phyloP scores from a whole-genome alignment of 2,888 invertebrate genomes.

The Globia sparganii region DNA sequence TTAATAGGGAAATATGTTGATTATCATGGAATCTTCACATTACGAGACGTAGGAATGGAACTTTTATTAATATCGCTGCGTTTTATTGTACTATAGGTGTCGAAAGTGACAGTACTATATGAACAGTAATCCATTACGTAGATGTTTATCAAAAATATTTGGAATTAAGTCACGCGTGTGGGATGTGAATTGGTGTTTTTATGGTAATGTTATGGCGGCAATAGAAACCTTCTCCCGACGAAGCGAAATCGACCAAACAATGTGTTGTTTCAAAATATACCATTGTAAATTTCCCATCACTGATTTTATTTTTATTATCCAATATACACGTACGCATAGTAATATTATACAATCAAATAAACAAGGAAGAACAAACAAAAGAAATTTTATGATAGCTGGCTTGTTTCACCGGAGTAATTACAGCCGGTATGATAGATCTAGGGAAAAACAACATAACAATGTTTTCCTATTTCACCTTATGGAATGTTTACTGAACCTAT shows the following conservation, averaged over 20 bases:
- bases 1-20: constrained; percentile 75
- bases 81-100: constrained; percentile 71
- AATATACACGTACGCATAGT: constrained; percentile 42
- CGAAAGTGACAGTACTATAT: constrained; percentile 74
- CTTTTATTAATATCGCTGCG: constrained; percentile 73
- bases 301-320: constrained; percentile 65
- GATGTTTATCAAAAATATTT: constrained; percentile 82
- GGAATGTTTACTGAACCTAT: constrained; percentile 55
- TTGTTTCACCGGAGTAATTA: constrained; percentile 50
- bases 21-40: constrained; percentile 73
- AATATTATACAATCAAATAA: constrained; percentile 54
- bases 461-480: constrained; percentile 47
- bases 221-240: constrained; percentile 74
- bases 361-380: constrained; percentile 49
- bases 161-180: constrained; percentile 83
- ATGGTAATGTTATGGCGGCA: constrained; percentile 83
- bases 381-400: constrained; percentile 51
- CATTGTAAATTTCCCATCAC: constrained; percentile 73
- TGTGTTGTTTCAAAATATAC: constrained; percentile 76
- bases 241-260: constrained; percentile 78
- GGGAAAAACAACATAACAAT: constrained; percentile 44
- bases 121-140: constrained; percentile 74
- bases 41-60: constrained; percentile 76
- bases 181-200: constrained; percentile 79
- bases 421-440: constrained; percentile 44